phyloP scores from a whole-genome alignment of 2,113 vertebrate genomes.

The Numida meleagris region DNA sequence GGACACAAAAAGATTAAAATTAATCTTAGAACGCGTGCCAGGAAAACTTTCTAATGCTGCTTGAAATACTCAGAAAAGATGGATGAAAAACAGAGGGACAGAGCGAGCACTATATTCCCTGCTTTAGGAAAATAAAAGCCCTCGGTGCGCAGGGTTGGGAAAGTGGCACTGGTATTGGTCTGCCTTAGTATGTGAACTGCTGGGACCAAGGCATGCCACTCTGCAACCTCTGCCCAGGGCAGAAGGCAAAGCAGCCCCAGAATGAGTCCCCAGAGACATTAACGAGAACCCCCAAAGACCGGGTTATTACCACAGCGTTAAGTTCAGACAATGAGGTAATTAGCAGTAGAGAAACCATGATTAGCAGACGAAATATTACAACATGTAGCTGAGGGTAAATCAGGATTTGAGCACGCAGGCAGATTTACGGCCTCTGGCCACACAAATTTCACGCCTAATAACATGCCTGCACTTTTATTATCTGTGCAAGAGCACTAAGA shows the following conservation, averaged over 20 bases:
- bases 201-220: too few species aligned
- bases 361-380: neutral
- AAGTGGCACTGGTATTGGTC: neutral
- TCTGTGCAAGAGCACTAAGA: neutral
- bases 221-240: neutral
- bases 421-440: slow-evolving; percentile 5
- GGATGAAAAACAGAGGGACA: neutral
- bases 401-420: neutral
- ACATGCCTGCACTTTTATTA: neutral
- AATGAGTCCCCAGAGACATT: neutral
- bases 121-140: neutral
- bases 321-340: neutral
- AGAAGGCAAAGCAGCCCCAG: neutral
- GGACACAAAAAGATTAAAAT: neutral
- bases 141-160: neutral
- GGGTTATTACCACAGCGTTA: neutral
- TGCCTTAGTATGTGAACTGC: neutral
- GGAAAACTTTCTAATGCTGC: neutral
- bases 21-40: neutral
- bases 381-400: neutral
- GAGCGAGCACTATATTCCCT: neutral
- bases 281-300: neutral
- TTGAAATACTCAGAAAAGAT: neutral
- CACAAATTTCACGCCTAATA: neutral
- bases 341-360: neutral